Evolutionary conservation across 2,797 vertebrate species (phyloP), one percentile per base, ranked within the genome.

Genomic region (Amphiprion clarkii): DNA sequence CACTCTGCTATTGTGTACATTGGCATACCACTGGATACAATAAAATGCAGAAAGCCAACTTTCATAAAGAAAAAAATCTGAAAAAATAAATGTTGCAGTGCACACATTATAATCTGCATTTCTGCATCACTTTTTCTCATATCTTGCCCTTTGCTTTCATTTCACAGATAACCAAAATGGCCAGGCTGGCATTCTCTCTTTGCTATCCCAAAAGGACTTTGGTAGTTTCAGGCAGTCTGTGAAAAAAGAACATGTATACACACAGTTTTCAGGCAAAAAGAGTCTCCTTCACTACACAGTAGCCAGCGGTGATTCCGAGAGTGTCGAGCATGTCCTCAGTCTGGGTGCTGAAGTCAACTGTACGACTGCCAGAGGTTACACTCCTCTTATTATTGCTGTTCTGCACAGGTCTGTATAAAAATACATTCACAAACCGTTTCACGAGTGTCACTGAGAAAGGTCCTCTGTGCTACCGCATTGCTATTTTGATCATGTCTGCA

Each of bases 271-370:
- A 27, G 92, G 94, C 8, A 78, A 92, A 85, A 95, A 93, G 61
- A 94, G 85, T 0, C 85, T 95, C 3, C 95, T 97, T 52, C 96
- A 97, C 87, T 92, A 95, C 72, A 76, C 92, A 0, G 95, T 96
- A 48, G 88, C 90, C 31, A 94, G 95, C 31, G 95, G 95, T 48
- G 92, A 95, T 4, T 14, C 61, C 27, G 89, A 93, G 36, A 94
- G 89, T 33, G 95, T 96, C 27, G 67, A 79, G 49, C 81, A 88
- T 39, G 93, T 98, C 46, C 91, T 98, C 68, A 85, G 82, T 65
- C 77, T 95, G 2, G 88, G 95, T 2, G 95, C 93, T 0, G 48
- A 92, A 0, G 90, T 96, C 57, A 96, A 98, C 90, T 86, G 84
- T 46, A 84, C 62, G 1, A 95, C 86, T 0, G 63, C 72, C 39